Evolutionary conservation across 2,797 vertebrate genomes (phyloP).

Genomic region (Platyrinchus mystaceus): DNA sequence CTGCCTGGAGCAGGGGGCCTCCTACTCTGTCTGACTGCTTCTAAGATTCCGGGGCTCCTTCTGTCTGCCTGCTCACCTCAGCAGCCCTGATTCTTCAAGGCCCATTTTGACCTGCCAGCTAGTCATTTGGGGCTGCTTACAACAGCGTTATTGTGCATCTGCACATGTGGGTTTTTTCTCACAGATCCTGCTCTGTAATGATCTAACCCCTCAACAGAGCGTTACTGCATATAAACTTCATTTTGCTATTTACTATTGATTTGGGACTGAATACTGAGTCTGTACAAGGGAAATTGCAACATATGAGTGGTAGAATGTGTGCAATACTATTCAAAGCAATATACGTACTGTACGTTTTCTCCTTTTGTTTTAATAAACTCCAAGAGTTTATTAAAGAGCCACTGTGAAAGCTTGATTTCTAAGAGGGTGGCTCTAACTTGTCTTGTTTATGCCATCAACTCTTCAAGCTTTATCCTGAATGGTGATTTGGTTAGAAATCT

Average conservation of each 20-base stretch:
- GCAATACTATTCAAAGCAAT: neutral
- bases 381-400: too few species aligned
- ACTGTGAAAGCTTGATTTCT: neutral
- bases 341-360: rapidly evolving
- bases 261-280: neutral
- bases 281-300: neutral
- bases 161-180: rapidly evolving
- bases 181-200: neutral
- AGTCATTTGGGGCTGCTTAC: neutral
- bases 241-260: neutral
- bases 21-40: neutral
- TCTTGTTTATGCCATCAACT: neutral
- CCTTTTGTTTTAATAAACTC: neutral
- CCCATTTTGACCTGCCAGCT: neutral
- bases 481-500: neutral
- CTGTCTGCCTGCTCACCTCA: neutral
- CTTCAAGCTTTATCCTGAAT: neutral
- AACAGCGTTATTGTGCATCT: neutral
- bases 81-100: neutral
- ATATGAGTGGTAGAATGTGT: neutral
- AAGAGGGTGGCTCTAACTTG: neutral
- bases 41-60: neutral
- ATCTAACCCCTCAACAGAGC: neutral
- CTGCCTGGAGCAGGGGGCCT: neutral
- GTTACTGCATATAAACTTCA: neutral